Conservation (phyloP, 2,113 vertebrate genomes). For the Odocoileus virginianus region DNA sequence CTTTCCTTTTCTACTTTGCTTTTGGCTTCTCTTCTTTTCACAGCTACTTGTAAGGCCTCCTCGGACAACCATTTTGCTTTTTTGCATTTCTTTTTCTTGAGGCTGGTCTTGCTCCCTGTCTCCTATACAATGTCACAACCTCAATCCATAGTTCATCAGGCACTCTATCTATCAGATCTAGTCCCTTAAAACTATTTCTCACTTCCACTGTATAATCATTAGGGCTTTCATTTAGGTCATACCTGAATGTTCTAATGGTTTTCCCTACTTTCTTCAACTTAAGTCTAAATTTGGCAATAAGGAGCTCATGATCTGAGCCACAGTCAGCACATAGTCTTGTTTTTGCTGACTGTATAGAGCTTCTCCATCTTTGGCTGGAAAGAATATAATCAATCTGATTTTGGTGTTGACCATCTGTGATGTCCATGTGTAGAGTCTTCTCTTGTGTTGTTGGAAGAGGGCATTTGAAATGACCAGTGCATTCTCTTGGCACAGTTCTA, state of each 20-base stretch:
- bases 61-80: background rate
- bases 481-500: background rate
- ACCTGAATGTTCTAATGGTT: background rate
- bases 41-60: background rate
- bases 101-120: background rate
- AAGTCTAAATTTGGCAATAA: background rate
- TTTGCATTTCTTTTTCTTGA: background rate
- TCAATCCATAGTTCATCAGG: background rate
- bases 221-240: background rate
- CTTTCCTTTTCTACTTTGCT: background rate
- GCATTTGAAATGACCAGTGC: background rate
- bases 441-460: background rate
- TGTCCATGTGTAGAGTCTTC: background rate
- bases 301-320: background rate
- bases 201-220: background rate
- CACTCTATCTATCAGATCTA: background rate
- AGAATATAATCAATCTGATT: background rate
- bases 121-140: background rate
- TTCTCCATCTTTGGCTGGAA: background rate
- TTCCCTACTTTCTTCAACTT: background rate
- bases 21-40: background rate
- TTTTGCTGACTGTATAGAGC: background rate
- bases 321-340: background rate
- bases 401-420: background rate
- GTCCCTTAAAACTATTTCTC: background rate